These are phyloP conservation scores for Sarcoramphus papa DNA, from an alignment of 2,797 vertebrate genomes.

Conservation along the genomic window DNA sequence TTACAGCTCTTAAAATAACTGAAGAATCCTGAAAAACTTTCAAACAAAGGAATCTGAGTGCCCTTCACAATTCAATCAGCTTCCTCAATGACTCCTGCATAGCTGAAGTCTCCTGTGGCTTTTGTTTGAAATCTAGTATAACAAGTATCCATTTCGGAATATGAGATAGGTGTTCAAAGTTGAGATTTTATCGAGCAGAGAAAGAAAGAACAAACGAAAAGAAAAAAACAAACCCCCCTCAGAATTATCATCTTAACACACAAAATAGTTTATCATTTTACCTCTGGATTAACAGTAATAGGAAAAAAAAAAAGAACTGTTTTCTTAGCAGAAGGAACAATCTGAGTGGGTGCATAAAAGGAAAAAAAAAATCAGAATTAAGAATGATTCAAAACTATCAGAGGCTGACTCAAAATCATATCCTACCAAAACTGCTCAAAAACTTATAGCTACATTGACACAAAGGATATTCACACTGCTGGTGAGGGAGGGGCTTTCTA, in stretches of 20 bases:
- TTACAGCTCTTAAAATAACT: neutral
- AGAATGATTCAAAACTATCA: neutral
- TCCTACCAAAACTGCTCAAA: neutral
- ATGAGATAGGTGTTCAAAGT: neutral
- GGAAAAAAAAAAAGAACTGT: accelerated
- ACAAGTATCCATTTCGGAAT: neutral
- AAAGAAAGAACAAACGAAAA: neutral
- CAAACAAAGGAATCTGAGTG: neutral
- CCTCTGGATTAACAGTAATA: neutral
- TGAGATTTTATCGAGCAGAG: neutral
- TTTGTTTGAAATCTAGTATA: neutral
- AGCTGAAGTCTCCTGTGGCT: neutral
- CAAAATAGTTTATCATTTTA: neutral
- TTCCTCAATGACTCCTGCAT: neutral
- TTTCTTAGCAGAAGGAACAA: neutral
- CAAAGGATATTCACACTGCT: neutral
- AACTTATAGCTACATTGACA: neutral
- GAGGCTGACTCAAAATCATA: neutral
- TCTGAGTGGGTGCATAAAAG: neutral
- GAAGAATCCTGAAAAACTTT: neutral
- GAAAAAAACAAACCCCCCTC: accelerated
- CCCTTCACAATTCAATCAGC: neutral
- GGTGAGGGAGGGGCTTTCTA: neutral
- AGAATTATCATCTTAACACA: neutral
- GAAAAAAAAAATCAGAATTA: neutral